Conservation (phyloP, 1,140 invertebrate species). For the Drosophila arizonae region DNA sequence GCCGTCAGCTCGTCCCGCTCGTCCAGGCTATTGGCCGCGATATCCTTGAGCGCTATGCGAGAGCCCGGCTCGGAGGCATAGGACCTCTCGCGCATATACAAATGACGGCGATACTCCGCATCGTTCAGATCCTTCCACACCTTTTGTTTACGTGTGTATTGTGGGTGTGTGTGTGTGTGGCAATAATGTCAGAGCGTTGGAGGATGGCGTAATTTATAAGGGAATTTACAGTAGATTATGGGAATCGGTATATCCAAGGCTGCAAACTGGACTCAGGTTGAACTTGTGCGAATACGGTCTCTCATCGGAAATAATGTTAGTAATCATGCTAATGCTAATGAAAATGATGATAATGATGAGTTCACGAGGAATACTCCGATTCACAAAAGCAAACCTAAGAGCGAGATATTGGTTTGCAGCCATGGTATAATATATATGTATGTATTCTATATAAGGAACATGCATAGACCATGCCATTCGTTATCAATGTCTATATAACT, state of each 20-base stretch:
- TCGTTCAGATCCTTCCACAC: slow-evolving; percentile 81
- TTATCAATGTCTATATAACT: slow-evolving; percentile 15
- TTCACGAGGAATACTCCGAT: background rate
- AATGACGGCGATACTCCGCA: slow-evolving; percentile 77
- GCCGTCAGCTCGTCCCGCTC: slow-evolving; percentile 11
- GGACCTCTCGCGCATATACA: slow-evolving; percentile 79
- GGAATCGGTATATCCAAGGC: slow-evolving; percentile 19
- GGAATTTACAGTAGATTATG: slow-evolving; percentile 66
- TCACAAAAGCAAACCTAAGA: background rate
- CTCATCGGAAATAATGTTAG: too few relatives aligned
- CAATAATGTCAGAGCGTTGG: background rate
- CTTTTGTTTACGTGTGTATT: slow-evolving; percentile 47
- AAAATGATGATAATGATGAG: too few relatives aligned
- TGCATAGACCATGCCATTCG: slow-evolving; percentile 36
- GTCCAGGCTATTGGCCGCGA: slow-evolving; percentile 12
- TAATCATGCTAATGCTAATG: too few relatives aligned
- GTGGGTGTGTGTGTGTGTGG: slow-evolving; percentile 3
- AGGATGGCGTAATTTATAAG: slow-evolving; percentile 26
- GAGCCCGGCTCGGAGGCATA: slow-evolving; percentile 81
- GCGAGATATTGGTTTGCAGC: slow-evolving; percentile 2
- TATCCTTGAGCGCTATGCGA: slow-evolving; percentile 68
- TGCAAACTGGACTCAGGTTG: background rate
- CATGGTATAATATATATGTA: background rate
- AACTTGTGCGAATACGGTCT: background rate
- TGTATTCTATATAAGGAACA: slow-evolving; percentile 10